Base-by-base conservation (phyloP, 2,888 invertebrate genomes). In the Piscicola geometra region DNA sequence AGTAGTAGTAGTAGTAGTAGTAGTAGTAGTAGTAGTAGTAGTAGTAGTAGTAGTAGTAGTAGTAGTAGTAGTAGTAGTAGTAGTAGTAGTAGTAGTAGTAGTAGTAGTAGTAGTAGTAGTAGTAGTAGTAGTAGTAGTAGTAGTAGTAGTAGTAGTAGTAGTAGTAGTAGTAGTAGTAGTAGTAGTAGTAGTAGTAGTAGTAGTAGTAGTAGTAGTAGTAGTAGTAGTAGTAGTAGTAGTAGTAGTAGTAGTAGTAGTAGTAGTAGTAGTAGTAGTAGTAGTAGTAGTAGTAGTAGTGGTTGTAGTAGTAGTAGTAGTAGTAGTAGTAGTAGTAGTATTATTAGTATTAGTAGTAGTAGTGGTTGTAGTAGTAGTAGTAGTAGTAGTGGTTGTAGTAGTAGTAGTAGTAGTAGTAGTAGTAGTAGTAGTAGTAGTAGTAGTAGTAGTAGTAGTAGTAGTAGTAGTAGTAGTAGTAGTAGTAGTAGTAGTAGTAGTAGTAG, bases 21-120 rank as follows among this genome's bases (percentile, higher is more conserved):
- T 64, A 64, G 30, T 64, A 64, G 64, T 64, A 64, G 71, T 75
- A 78, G 72, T 78, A 79, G 77, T 66, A 80, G 78, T 64, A 64
- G 76, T 78, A 72, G 64, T 78, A 76, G 72, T 76, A 77, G 68
- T 76, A 68, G 77, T 74, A 77, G 69, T 77, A 70, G 75, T 75
- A 78, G 77, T 66, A 78, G 77, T 78, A 78, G 77, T 78, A 78
- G 77, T 78, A 77, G 77, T 76, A 77, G 77, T 73, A 77, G 76
- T 76, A 77, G 77, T 76, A 76, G 77, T 76, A 76, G 77, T 76
- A 76, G 75, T 69, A 77, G 69, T 76, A 76, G 77, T 76, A 69
- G 69, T n/a, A 64, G 64, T 64, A 64, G 64, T 64, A 64, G 64
- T 64, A 64, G 64, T 64, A 64, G 64, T 64, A 64, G 64, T 64